Percentiles rank a stretch among this genome's conserved stretches.
Conservation (phyloP, 2,888 invertebrate species). For the Choristoneura rosaceana region DNA sequence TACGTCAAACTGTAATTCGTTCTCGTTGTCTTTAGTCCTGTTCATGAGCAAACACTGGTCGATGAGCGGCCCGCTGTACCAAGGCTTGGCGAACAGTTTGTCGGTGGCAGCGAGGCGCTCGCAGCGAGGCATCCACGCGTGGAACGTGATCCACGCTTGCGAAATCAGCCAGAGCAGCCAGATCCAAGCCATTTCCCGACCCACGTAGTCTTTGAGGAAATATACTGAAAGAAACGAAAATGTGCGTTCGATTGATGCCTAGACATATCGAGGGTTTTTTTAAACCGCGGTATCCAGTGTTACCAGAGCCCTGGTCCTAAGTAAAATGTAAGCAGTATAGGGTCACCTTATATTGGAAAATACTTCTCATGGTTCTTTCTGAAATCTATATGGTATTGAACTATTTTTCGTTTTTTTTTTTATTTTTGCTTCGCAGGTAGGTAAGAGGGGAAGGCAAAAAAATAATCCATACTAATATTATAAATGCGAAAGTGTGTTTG, state of each 20-base stretch:
- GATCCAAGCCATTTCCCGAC: constrained; percentile 89
- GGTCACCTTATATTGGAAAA: no score
- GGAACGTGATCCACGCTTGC: constrained; percentile 94
- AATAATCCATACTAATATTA: no score
- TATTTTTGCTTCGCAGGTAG: no score
- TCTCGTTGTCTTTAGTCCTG: constrained; percentile 89
- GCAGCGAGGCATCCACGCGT: constrained; percentile 93
- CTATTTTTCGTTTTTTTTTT: no score
- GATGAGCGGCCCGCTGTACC: constrained; percentile 92
- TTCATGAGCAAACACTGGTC: constrained; percentile 95
- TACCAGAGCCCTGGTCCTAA: no score
- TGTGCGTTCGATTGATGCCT: not conserved
- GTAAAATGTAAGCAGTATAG: no score
- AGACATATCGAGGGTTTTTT: no score
- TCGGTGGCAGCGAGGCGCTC: constrained; percentile 94
- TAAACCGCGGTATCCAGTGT: no score
- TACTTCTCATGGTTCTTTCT: no score
- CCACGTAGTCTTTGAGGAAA: constrained; percentile 83
- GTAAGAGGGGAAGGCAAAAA: no score
- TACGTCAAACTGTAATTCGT: constrained; percentile 79
- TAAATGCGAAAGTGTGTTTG: no score
- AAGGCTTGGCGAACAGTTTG: constrained; percentile 92
- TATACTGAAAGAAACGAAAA: constrained; percentile 62
- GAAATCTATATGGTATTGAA: no score
- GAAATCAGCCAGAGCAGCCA: constrained; percentile 93